phyloP scores from a whole-genome alignment of 2,888 invertebrate species.

The Saturnia pavonia region DNA sequence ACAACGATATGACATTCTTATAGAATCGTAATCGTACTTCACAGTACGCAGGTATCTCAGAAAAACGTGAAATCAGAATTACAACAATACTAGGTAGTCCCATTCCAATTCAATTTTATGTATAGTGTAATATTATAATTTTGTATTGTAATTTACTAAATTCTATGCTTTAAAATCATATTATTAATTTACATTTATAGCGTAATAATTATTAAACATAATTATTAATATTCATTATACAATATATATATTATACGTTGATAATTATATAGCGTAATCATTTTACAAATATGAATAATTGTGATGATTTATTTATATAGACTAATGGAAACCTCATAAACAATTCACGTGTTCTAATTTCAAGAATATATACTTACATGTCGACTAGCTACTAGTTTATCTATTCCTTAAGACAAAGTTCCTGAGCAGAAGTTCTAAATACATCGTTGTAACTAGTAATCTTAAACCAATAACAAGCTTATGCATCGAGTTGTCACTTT shows the following conservation, averaged over 20 bases:
- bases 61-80: conserved; percentile 11
- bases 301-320: not conserved
- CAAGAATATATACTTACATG: not conserved
- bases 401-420: not conserved
- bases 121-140: not conserved
- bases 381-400: not conserved
- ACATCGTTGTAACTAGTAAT: not conserved
- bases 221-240: too few species aligned
- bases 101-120: conserved; percentile 3
- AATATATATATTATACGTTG: too few species aligned
- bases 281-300: too few species aligned
- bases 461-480: conserved; percentile 1
- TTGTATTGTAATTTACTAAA: too few species aligned
- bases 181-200: too few species aligned
- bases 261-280: too few species aligned
- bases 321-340: not conserved
- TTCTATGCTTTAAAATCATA: too few species aligned
- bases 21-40: conserved; percentile 30
- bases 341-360: not conserved
- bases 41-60: conserved; percentile 7
- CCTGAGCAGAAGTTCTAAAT: conserved; percentile 2
- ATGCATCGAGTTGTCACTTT: conserved; percentile 19
- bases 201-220: too few species aligned
- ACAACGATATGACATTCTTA: conserved; percentile 40
- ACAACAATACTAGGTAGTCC: not conserved